Conservation (phyloP, 2,797 vertebrate species). For the Pelochelys cantorii region DNA sequence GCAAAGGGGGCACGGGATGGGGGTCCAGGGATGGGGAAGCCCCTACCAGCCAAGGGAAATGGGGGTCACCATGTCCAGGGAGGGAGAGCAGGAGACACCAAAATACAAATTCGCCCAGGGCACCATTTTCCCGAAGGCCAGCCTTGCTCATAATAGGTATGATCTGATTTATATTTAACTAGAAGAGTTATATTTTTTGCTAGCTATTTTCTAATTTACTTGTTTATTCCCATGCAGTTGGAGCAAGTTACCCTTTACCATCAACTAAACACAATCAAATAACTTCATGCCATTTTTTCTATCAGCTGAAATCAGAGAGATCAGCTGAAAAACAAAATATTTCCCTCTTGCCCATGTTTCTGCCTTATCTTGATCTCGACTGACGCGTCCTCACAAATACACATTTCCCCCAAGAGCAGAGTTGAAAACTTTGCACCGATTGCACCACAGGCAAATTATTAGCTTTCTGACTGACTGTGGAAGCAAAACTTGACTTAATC, state of each 20-base stretch:
- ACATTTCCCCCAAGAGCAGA: slow-evolving; percentile 45
- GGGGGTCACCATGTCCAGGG: too few species aligned
- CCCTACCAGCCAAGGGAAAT: too few species aligned
- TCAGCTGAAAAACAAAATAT: slow-evolving; percentile 63
- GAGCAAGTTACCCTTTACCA: slow-evolving; percentile 25
- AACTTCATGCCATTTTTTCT: slow-evolving; percentile 48
- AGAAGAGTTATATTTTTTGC: not conserved
- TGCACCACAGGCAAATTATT: slow-evolving; percentile 73
- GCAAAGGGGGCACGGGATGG: too few species aligned
- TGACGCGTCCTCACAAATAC: slow-evolving; percentile 59
- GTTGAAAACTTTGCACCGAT: slow-evolving; percentile 54
- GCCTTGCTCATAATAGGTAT: not conserved
- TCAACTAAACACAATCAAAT: not conserved
- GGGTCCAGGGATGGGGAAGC: too few species aligned
- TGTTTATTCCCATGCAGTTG: slow-evolving; percentile 18
- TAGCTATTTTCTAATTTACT: not conserved
- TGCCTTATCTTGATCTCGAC: not conserved
- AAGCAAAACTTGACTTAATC: slow-evolving; percentile 79
- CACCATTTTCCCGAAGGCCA: too few species aligned
- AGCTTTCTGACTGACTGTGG: slow-evolving; percentile 74
- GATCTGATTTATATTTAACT: not conserved
- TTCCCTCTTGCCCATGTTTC: slow-evolving; percentile 61
- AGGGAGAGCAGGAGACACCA: too few species aligned
- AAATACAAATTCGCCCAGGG: too few species aligned
- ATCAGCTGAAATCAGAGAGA: not conserved